A percentile compares a stretch with the other conserved stretches of the same genome.
These are phyloP conservation scores for Pegea sp. DNA, from an alignment of 23 tunicate species.

Conservation along the genomic window DNA sequence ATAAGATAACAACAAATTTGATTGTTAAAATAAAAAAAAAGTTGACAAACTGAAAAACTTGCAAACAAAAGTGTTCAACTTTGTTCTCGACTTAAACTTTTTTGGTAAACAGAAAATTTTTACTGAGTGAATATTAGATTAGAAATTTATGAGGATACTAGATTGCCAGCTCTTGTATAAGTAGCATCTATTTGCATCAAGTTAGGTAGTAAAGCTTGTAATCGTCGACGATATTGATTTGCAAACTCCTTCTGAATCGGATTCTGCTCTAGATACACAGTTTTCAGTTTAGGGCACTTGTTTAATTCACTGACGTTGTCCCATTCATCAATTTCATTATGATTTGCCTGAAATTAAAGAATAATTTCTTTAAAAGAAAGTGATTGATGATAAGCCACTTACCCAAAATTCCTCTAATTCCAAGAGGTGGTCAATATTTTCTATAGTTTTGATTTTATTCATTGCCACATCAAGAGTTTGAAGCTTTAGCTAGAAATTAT, in stretches of 20 bases:
- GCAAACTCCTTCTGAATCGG: constrained; percentile 35
- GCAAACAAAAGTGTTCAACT: no score
- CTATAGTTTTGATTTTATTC: constrained; percentile 44
- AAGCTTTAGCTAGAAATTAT: constrained; percentile 39
- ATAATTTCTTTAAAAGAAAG: no score
- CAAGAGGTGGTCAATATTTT: constrained; percentile 40
- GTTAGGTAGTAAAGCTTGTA: constrained; percentile 40
- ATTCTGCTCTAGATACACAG: constrained; percentile 83
- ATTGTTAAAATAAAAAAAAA: no score
- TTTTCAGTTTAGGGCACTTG: constrained; percentile 34
- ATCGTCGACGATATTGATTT: constrained; percentile 45
- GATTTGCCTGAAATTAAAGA: constrained; percentile 45
- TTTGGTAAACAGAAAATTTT: no score
- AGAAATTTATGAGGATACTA: no score
- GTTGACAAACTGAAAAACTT: no score
- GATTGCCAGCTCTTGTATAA: constrained; percentile 28
- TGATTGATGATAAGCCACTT: no score
- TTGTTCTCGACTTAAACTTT: no score
- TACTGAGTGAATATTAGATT: no score
- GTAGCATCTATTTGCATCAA: constrained; percentile 90
- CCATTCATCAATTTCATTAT: constrained; percentile 62
- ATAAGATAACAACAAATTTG: no score
- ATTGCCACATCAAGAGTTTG: constrained; percentile 70
- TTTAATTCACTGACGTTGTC: constrained; percentile 43
- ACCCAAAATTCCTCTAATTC: constrained; percentile 92